Percentiles rank a stretch among this genome's conserved stretches.
These are phyloP conservation scores for Plumapathes pennacea DNA, from an alignment of 92 coral and sea anemone genomes.

Conservation along the genomic window DNA sequence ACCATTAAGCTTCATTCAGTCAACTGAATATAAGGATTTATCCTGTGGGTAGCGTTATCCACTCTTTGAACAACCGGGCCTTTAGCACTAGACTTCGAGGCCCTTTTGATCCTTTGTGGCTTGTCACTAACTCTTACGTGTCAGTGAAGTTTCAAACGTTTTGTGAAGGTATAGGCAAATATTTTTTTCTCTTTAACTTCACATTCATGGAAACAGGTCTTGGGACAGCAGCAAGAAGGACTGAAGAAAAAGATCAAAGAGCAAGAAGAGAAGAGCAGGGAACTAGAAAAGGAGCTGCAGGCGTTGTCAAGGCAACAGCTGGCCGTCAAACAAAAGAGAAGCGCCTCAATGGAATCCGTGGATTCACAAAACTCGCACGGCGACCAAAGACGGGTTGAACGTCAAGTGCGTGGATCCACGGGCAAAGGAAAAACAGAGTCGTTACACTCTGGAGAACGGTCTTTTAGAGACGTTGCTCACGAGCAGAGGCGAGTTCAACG, in stretches of 20 bases:
- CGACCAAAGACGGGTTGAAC: too few species aligned
- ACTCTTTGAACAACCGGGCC: too few species aligned
- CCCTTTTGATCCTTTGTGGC: too few species aligned
- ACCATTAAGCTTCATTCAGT: too few species aligned
- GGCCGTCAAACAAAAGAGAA: too few species aligned
- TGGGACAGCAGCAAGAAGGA: conserved; percentile 69
- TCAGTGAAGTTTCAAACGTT: not conserved
- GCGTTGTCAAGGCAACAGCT: conserved; percentile 28
- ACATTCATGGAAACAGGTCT: conserved; percentile 22
- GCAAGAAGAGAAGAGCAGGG: conserved; percentile 69
- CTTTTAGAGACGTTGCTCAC: not conserved
- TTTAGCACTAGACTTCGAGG: too few species aligned
- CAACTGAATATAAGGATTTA: too few species aligned
- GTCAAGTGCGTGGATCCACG: too few species aligned
- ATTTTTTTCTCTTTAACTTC: not conserved
- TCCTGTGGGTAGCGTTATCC: too few species aligned
- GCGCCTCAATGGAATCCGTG: conserved; percentile 4
- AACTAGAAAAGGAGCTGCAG: conserved; percentile 57
- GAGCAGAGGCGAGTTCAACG: not conserved
- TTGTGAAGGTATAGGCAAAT: not conserved
- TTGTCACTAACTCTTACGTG: too few species aligned
- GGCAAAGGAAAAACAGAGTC: not conserved
- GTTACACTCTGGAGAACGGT: too few species aligned
- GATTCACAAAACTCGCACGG: conserved; percentile 2
- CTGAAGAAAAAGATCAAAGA: conserved; percentile 58